Conservation (phyloP, 2,888 invertebrate species). For the Acanthococcus lagerstroemiae region DNA sequence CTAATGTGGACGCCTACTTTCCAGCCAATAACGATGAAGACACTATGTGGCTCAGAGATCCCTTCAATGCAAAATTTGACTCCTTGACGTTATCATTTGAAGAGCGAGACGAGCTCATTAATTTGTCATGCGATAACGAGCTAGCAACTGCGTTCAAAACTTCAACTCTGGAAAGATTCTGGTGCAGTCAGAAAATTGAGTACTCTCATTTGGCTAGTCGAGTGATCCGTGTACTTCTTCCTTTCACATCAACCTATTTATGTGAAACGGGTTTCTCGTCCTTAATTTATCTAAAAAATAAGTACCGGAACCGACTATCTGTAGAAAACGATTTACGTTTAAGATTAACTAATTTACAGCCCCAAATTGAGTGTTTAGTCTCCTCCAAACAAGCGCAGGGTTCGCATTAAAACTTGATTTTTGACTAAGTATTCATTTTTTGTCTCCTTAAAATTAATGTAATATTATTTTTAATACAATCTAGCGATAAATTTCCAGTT, state of each 20-base stretch:
- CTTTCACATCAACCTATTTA: background rate
- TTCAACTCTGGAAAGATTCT: background rate
- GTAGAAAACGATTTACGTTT: background rate
- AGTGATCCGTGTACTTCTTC: background rate
- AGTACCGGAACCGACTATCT: background rate
- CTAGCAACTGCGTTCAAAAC: no score
- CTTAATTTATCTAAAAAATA: background rate
- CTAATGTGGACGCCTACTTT: background rate
- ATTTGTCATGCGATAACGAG: no score
- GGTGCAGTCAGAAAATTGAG: no score
- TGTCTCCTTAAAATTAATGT: background rate
- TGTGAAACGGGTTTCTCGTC: background rate
- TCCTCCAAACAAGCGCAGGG: background rate
- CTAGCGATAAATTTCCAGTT: background rate
- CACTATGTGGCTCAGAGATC: no score
- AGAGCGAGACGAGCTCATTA: no score
- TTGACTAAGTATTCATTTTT: background rate
- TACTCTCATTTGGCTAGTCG: background rate
- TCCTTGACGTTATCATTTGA: no score
- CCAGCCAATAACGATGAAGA: background rate
- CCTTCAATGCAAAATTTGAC: no score
- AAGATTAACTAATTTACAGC: background rate
- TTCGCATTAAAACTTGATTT: background rate
- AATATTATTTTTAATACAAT: background rate
- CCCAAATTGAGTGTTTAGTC: background rate